Conservation (phyloP, 2,113 vertebrate genomes). For the Atrichornis clamosus region DNA sequence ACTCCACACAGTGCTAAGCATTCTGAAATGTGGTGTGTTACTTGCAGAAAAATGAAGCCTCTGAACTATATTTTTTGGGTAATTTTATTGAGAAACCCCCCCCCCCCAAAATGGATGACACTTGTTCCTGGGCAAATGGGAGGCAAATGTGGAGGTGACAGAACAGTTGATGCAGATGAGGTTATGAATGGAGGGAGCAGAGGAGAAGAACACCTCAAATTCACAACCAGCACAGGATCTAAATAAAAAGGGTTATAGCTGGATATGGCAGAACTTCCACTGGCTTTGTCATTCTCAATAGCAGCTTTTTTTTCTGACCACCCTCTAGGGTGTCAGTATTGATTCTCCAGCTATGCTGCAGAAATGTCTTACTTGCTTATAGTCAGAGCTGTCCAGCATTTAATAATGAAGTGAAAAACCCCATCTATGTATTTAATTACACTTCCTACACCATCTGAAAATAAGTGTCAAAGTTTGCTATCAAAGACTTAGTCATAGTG, state of each 20-base stretch:
- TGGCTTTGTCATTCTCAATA: not conserved
- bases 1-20: not conserved
- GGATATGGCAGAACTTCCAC: not conserved
- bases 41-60: not conserved
- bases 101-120: not conserved
- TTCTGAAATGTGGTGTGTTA: not conserved
- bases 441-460: not conserved
- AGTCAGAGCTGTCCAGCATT: not conserved
- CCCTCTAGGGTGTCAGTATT: not conserved
- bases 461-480: not conserved
- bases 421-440: not conserved
- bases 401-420: not conserved
- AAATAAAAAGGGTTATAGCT: not conserved
- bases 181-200: not conserved
- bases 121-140: not conserved
- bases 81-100: not conserved
- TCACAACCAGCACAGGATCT: not conserved
- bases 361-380: not conserved
- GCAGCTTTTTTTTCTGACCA: not conserved
- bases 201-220: not conserved
- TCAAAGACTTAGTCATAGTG: not conserved
- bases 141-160: not conserved
- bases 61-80: not conserved
- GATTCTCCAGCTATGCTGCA: not conserved
- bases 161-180: not conserved